Conservation (phyloP, 1,140 invertebrate species). For the Polyergus mexicanus region DNA sequence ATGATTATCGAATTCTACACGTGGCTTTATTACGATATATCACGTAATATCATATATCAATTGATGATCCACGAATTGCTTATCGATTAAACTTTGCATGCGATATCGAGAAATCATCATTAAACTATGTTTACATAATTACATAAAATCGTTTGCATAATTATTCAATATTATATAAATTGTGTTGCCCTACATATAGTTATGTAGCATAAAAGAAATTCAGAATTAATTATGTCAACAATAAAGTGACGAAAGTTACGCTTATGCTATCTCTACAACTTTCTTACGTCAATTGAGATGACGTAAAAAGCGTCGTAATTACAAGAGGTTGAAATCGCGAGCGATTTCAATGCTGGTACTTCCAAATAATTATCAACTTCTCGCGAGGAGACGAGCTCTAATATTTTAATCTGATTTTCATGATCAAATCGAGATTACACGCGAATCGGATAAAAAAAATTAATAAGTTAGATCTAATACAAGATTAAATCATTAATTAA, state of each 20-base stretch:
- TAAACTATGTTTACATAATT: slow-evolving; percentile 29
- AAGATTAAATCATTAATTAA: too few relatives aligned
- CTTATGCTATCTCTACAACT: not conserved
- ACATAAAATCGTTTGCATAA: not conserved
- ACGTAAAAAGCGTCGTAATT: not conserved
- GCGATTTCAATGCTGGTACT: slow-evolving; percentile 64
- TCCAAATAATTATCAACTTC: slow-evolving; percentile 17
- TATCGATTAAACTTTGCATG: slow-evolving; percentile 20
- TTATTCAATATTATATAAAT: not conserved
- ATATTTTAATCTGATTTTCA: not conserved
- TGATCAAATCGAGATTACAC: not conserved
- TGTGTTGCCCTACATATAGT: not conserved
- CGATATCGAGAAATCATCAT: not conserved
- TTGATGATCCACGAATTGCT: not conserved
- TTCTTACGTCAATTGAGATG: not conserved
- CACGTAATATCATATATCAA: slow-evolving; percentile 45
- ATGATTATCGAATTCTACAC: slow-evolving; percentile 60
- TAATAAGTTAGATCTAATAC: not conserved
- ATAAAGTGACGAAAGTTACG: not conserved
- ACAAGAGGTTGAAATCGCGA: slow-evolving; percentile 31
- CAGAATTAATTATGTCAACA: not conserved
- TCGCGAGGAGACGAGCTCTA: not conserved
- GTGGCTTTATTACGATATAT: slow-evolving; percentile 49
- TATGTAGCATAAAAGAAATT: not conserved
- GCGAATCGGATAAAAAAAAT: not conserved